Base-by-base conservation (phyloP, 2,113 vertebrate genomes). In the Equus przewalskii region DNA sequence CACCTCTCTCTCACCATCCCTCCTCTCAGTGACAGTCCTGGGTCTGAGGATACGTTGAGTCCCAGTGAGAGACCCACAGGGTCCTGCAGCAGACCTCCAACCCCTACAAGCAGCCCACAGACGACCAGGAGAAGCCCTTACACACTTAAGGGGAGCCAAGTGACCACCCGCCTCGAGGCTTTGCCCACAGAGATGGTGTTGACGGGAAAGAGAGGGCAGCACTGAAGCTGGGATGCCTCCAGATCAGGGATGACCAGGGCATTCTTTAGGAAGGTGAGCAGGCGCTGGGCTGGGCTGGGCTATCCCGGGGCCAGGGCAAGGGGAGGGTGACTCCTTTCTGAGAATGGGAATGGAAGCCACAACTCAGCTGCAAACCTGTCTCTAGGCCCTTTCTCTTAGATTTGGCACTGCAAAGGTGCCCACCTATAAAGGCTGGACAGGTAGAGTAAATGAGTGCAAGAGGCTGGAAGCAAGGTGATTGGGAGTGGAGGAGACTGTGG, bases 201-300 rank as follows among this genome's bases (percentile, higher is more conserved):
- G 89, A 92, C 56, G 1, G 98, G 97, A 81, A 70, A 36, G 60
- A 91, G 89, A 41, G 22, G 65, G 19, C n/a, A 75, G 51, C 69
- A 4, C 26, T 98, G 98, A 91, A 85, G 21, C 97, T 98, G 72
- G 49, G 13, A 6, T 90, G 85, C 64, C 91, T 98, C 14, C 85
- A 98, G 92, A 62, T 65, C 69, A 62, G 84, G 67, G 62, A 84
- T 12, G 80, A 94, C 65, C 73, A 56, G 79, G 97, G 97, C 33
- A 28, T 98, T 49, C 2, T 98, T 28, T 98, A 97, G 60, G 92
- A 98, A 98, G 98, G 4, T 5, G 0, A 22, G 30, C 54, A 19
- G 28, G 9, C 24, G 62, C 46, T 62, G 82, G 51, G 5, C 70
- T 22, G 67, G 33, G 73, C 21, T 30, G n/a, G 46, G 56, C 33